phyloP scores from a whole-genome alignment of 2,797 vertebrate species.

The Pampus argenteus region DNA sequence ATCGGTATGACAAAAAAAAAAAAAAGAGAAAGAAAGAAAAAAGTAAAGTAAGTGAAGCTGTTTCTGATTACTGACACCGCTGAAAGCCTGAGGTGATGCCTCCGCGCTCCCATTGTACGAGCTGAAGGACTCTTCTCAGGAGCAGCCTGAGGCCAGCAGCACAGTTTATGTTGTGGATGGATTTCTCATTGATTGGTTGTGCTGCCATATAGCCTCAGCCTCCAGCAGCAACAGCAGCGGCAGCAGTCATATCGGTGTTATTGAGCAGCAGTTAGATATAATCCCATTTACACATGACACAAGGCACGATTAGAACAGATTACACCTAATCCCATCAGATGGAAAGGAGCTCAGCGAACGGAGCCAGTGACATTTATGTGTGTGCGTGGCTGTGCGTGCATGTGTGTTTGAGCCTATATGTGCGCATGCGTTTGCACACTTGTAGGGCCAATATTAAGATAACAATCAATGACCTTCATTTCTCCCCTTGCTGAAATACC shows the following conservation, averaged over 20 bases:
- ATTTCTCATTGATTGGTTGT: slow-evolving; percentile 86
- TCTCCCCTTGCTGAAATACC: slow-evolving; percentile 66
- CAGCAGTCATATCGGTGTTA: slow-evolving; percentile 78
- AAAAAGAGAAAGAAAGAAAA: slow-evolving; percentile 25
- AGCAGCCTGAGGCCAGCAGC: slow-evolving; percentile 80
- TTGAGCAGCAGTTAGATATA: slow-evolving; percentile 85
- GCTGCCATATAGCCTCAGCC: slow-evolving; percentile 80
- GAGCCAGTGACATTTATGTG: slow-evolving; percentile 66
- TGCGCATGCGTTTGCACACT: slow-evolving; percentile 31
- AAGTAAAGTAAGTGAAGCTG: slow-evolving; percentile 63
- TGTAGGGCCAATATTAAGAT: slow-evolving; percentile 58
- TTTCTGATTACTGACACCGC: slow-evolving; percentile 75
- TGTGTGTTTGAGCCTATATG: too few relatives aligned
- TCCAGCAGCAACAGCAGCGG: slow-evolving; percentile 71
- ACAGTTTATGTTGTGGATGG: slow-evolving; percentile 84
- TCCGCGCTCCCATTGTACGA: slow-evolving; percentile 67
- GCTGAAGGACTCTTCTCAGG: slow-evolving; percentile 81
- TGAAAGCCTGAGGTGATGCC: slow-evolving; percentile 69
- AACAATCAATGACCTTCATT: slow-evolving; percentile 77
- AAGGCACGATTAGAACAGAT: slow-evolving; percentile 81
- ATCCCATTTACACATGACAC: slow-evolving; percentile 84
- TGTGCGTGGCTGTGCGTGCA: slow-evolving; percentile 4
- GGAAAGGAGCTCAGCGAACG: slow-evolving; percentile 69
- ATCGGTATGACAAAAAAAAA: slow-evolving; percentile 24
- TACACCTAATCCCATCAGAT: slow-evolving; percentile 82